A percentile compares a stretch with the other conserved stretches of the same genome.
Conservation (phyloP, 2,113 vertebrate genomes). For the Thunnus thynnus region DNA sequence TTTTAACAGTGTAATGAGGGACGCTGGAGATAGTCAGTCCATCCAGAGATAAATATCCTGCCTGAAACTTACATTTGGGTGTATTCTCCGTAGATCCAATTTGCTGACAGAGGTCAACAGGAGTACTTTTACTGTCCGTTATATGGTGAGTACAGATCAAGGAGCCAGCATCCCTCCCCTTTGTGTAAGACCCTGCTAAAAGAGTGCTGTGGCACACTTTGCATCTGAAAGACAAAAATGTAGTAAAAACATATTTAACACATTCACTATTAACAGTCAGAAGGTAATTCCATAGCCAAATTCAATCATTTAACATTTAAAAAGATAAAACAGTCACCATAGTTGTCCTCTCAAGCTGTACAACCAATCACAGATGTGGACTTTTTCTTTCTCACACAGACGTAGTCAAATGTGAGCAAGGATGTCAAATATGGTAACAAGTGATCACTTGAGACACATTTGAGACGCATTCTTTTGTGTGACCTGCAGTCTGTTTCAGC, state of each 20-base stretch:
- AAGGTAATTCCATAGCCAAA: not conserved
- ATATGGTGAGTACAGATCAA: slow-evolving; percentile 86
- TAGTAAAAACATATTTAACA: too few species aligned
- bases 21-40: slow-evolving; percentile 52
- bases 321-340: not conserved
- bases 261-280: too few species aligned
- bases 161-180: slow-evolving; percentile 80
- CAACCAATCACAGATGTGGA: not conserved
- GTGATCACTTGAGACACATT: slow-evolving; percentile 17
- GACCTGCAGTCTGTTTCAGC: not conserved
- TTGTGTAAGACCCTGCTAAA: slow-evolving; percentile 85
- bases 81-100: not conserved
- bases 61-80: not conserved
- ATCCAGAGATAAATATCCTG: slow-evolving; percentile 41
- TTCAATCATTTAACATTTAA: not conserved
- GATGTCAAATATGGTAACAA: not conserved
- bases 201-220: slow-evolving; percentile 87
- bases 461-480: slow-evolving; percentile 4
- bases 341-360: not conserved
- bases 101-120: slow-evolving; percentile 36
- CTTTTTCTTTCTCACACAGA: not conserved
- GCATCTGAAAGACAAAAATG: slow-evolving; percentile 84
- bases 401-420: not conserved
- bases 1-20: slow-evolving; percentile 51
- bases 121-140: slow-evolving; percentile 37